Conservation (phyloP, 2,888 invertebrate species). For the Orchesellides sinensis region DNA sequence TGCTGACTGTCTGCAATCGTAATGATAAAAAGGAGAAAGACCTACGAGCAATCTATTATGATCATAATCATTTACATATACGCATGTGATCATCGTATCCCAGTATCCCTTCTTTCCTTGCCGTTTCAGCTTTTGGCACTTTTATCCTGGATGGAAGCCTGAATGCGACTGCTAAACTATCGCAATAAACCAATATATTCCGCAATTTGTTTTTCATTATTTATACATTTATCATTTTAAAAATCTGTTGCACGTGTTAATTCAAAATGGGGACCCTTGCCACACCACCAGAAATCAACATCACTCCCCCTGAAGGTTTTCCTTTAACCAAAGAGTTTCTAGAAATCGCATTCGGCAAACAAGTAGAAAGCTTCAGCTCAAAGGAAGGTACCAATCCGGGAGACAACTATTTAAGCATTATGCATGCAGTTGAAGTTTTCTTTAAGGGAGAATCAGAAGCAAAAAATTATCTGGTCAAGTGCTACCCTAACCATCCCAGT, state of each 20-base stretch:
- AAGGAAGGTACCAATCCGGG: conserved; percentile 42
- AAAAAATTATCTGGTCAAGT: conserved; percentile 34
- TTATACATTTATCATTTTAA: not conserved
- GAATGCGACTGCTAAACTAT: too few relatives aligned
- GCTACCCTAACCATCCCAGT: conserved; percentile 43
- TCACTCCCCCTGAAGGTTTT: conserved; percentile 40
- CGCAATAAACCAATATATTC: too few relatives aligned
- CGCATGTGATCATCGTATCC: too few relatives aligned
- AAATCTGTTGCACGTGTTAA: too few relatives aligned
- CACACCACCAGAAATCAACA: conserved; percentile 15
- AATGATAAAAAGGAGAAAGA: too few relatives aligned
- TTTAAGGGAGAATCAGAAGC: conserved; percentile 26
- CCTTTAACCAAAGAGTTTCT: conserved; percentile 49
- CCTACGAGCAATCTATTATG: too few relatives aligned
- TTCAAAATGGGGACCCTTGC: not conserved
- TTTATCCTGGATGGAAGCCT: too few relatives aligned
- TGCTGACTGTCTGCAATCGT: too few relatives aligned
- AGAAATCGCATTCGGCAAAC: conserved; percentile 14
- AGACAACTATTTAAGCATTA: conserved; percentile 52
- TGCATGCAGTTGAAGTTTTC: conserved; percentile 37
- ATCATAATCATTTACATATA: too few relatives aligned
- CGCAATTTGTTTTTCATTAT: too few relatives aligned
- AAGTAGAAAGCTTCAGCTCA: conserved; percentile 30
- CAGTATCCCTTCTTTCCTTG: too few relatives aligned
- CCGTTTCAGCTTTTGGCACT: too few relatives aligned